A percentile compares a stretch with the other conserved stretches of the same genome.
These are phyloP conservation scores for Thryonomys swinderianus DNA, from an alignment of 2,113 vertebrate species.

Conservation along the genomic window DNA sequence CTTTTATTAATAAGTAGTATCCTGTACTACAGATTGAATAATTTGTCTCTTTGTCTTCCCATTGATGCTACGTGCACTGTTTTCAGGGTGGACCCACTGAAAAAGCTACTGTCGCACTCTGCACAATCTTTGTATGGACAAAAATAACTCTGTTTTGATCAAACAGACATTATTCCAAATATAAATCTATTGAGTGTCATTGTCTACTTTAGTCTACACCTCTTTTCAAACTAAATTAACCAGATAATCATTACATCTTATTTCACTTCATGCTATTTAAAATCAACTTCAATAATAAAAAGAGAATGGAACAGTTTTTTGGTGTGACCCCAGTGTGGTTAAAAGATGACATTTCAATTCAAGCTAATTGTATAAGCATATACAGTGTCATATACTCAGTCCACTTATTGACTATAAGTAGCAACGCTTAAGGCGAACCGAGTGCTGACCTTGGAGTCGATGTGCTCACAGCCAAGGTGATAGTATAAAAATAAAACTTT, in stretches of 20 bases:
- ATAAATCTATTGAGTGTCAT: background rate
- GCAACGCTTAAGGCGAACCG: background rate
- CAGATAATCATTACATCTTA: constrained; percentile 25
- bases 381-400: constrained; percentile 8
- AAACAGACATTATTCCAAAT: background rate
- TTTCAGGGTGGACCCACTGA: background rate
- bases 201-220: background rate
- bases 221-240: background rate
- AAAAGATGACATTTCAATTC: constrained; percentile 30
- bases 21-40: background rate
- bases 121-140: background rate
- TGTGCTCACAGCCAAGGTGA: background rate
- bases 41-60: background rate
- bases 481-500: background rate
- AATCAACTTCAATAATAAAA: background rate
- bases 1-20: background rate
- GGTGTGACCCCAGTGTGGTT: background rate
- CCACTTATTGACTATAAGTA: background rate
- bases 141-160: constrained; percentile 5
- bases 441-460: background rate
- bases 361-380: background rate
- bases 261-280: constrained; percentile 11
- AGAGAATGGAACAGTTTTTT: background rate
- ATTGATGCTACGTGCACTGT: background rate
- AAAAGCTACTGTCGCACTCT: background rate